Evolutionary conservation across 2,113 vertebrate species (phyloP).

Genomic region (Arizona elegans): DNA sequence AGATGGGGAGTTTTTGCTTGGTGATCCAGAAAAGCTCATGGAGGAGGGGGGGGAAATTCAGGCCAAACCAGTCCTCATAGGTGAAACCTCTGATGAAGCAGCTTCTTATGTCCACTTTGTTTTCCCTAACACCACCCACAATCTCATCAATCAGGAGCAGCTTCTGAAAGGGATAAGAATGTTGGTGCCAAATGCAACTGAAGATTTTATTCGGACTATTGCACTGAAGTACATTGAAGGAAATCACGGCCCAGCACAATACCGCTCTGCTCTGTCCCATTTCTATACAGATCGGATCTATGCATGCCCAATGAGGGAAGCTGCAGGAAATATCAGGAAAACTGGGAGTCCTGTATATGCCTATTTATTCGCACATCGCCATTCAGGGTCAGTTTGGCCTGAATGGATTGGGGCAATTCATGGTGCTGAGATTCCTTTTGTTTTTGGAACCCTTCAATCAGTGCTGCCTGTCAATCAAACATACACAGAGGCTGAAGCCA

Average conservation of each 20-base stretch:
- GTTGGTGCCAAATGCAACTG: slow-evolving; percentile 25
- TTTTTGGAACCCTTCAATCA: slow-evolving; percentile 70
- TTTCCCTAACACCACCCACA: slow-evolving; percentile 59
- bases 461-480: slow-evolving; percentile 28
- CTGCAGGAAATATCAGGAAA: slow-evolving; percentile 56
- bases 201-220: slow-evolving; percentile 40
- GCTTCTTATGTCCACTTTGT: not conserved
- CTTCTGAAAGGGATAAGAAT: slow-evolving; percentile 52
- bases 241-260: slow-evolving; percentile 42
- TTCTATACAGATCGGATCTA: slow-evolving; percentile 63
- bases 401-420: slow-evolving; percentile 77
- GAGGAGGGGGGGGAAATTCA: slow-evolving; percentile 31
- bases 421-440: slow-evolving; percentile 71
- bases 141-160: slow-evolving; percentile 64
- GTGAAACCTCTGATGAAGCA: slow-evolving; percentile 70
- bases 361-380: slow-evolving; percentile 71
- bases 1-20: slow-evolving; percentile 68
- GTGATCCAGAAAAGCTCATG: slow-evolving; percentile 61
- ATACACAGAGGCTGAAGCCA: slow-evolving; percentile 60
- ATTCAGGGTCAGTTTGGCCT: slow-evolving; percentile 73
- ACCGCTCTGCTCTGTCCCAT: slow-evolving; percentile 61
- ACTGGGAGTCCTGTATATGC: slow-evolving; percentile 59
- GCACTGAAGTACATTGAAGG: slow-evolving; percentile 69
- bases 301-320: slow-evolving; percentile 63
- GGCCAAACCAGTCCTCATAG: slow-evolving; percentile 66